Evolutionary conservation across 2,888 invertebrate genomes (phyloP).

Genomic region (Cactoblastis cactorum): DNA sequence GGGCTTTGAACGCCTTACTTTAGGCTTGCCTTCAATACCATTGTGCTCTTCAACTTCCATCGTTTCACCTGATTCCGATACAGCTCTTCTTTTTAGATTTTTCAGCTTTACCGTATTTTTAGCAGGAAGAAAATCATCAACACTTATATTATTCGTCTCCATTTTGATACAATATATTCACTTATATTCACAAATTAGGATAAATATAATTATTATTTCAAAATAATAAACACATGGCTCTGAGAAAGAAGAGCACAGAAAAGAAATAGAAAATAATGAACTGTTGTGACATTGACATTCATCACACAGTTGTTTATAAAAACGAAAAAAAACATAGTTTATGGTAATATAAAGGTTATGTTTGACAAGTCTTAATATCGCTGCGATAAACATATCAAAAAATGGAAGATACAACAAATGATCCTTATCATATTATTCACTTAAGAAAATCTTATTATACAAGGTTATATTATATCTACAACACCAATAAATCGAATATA

Average conservation of each 20-base stretch:
- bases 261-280: constrained; percentile 25
- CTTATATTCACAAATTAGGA: background rate
- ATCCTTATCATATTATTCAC: no score
- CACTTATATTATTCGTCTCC: constrained; percentile 74
- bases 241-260: constrained; percentile 25
- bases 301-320: no score
- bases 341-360: no score
- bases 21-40: constrained; percentile 75
- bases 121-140: constrained; percentile 73
- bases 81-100: constrained; percentile 74
- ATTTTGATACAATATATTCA: constrained; percentile 31
- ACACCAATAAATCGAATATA: no score
- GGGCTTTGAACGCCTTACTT: constrained; percentile 56
- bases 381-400: no score
- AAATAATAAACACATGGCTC: constrained; percentile 37
- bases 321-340: no score
- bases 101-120: constrained; percentile 67
- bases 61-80: constrained; percentile 69
- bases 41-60: constrained; percentile 85
- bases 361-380: no score
- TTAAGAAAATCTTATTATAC: no score
- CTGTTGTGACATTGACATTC: background rate
- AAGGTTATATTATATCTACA: no score
- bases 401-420: no score
- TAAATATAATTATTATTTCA: background rate